These are phyloP conservation scores for Drosophila yooni DNA, from an alignment of 2,888 invertebrate species.

Conservation along the genomic window DNA sequence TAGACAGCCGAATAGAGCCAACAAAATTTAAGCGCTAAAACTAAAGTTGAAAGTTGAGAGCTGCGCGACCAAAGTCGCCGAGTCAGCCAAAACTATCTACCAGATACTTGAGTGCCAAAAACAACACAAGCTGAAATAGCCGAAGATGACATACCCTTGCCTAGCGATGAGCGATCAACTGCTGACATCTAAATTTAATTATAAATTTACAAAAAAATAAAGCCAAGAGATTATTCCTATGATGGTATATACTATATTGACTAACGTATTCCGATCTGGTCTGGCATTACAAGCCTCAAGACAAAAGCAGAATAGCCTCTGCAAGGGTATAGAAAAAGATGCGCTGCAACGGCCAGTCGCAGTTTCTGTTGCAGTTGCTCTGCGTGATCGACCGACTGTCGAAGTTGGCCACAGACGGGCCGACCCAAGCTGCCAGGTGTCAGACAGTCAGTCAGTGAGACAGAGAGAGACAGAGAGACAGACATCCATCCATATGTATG, in stretches of 20 bases:
- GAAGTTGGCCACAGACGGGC: constrained; percentile 54
- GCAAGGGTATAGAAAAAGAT: constrained; percentile 30
- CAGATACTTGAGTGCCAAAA: constrained; percentile 49
- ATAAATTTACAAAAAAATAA: background rate
- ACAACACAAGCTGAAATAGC: background rate
- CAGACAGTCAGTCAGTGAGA: constrained; percentile 27
- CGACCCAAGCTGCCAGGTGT: constrained; percentile 48
- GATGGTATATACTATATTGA: background rate
- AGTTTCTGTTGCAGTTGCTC: constrained; percentile 29
- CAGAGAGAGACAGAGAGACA: constrained; percentile 2
- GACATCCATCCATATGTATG: constrained; percentile 71
- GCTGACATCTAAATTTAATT: background rate
- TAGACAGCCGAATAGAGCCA: constrained; percentile 58
- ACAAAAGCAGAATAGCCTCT: background rate
- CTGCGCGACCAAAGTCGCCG: constrained; percentile 40
- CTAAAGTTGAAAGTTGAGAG: constrained; percentile 78
- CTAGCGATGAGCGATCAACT: background rate
- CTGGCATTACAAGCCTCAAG: background rate
- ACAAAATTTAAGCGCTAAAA: constrained; percentile 43
- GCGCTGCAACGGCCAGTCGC: constrained; percentile 36
- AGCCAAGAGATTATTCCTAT: background rate
- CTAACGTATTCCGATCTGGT: background rate
- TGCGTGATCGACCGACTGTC: constrained; percentile 79
- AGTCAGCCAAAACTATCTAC: constrained; percentile 53
- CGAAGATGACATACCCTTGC: background rate